phyloP scores from a whole-genome alignment of 2,113 vertebrate species.

The Festucalex cinctus region DNA sequence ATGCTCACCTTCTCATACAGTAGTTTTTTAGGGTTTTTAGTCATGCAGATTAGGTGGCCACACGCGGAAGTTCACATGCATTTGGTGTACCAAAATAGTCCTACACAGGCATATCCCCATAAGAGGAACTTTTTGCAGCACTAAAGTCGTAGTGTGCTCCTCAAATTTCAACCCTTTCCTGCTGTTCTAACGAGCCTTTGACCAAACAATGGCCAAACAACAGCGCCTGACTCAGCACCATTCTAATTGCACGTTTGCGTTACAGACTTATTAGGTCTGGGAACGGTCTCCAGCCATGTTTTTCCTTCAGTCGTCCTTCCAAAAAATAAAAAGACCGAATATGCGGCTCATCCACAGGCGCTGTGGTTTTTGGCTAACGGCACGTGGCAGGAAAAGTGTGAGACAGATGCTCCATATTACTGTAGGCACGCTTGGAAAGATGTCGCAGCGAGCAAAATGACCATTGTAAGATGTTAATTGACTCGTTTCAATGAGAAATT shows the following conservation, averaged over 20 bases:
- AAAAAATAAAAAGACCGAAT: conserved; percentile 37
- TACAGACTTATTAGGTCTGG: conserved; percentile 50
- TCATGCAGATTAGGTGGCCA: neutral
- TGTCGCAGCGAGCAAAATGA: neutral
- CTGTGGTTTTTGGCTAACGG: conserved; percentile 44
- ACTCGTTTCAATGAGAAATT: neutral
- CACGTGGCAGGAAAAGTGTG: conserved; percentile 22
- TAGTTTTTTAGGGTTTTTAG: neutral
- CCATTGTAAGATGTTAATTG: neutral
- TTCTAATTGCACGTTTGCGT: conserved; percentile 66
- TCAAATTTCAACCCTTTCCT: conserved; percentile 9
- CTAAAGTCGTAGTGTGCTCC: no score
- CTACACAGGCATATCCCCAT: no score
- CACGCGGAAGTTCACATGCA: no score
- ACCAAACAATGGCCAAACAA: conserved; percentile 48
- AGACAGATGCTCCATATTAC: conserved; percentile 60
- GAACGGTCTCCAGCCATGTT: conserved; percentile 47
- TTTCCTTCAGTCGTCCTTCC: conserved; percentile 10
- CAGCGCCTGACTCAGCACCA: conserved; percentile 56
- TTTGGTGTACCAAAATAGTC: neutral
- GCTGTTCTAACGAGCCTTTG: conserved; percentile 37
- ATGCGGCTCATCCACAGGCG: conserved; percentile 51
- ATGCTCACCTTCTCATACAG: no score
- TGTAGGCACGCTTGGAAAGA: neutral
- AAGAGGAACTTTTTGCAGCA: neutral